Base-by-base conservation (phyloP, 2,888 invertebrate species). In the Euplagia quadripunctaria region DNA sequence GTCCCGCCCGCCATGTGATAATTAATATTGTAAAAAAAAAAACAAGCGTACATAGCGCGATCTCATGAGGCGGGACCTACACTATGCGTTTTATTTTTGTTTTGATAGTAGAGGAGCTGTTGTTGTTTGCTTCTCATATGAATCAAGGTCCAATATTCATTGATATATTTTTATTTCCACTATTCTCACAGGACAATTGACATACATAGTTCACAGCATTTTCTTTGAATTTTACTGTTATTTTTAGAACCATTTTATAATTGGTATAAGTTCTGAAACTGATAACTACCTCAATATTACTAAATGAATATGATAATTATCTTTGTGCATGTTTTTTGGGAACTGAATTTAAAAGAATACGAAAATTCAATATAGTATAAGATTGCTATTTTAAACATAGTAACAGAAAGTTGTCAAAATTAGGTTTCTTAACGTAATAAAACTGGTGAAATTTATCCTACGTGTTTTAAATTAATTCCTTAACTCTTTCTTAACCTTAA, bases 241-340 rank as follows among this genome's bases (percentile, higher is more conserved):
- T 92, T 92, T 94, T 93, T 93, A 93, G 92, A 94, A 91, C 92
- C 91, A 94, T 94, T 93, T 91, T 93, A 90, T 94, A 91, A 95
- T 96, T 95, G 95, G 95, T 95, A 93, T 96, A 95, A 95, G 95
- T 96, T 95, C 93, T 93, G 94, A 94, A 94, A 95, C 95, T 94
- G 94, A 94, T 94, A 95, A 96, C 95, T 96, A 96, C 96, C 96
- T 96, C 96, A 96, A 94, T 95, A 94, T 94, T 95, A 94, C 94
- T 96, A 95, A 96, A 94, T 94, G 93, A 93, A 94, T 94, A 94
- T 94, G 92, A 94, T 94, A 93, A 94, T 94, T 95, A 95, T 94
- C 94, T 94, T 95, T 94, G 94, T 94, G 94, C 94, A 95, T 95
- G 94, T 93, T 95, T 31, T 94, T 95, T 94, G 94, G 94, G 91